Conservation (phyloP, 2,888 invertebrate species). For the Rotaria macrura region DNA sequence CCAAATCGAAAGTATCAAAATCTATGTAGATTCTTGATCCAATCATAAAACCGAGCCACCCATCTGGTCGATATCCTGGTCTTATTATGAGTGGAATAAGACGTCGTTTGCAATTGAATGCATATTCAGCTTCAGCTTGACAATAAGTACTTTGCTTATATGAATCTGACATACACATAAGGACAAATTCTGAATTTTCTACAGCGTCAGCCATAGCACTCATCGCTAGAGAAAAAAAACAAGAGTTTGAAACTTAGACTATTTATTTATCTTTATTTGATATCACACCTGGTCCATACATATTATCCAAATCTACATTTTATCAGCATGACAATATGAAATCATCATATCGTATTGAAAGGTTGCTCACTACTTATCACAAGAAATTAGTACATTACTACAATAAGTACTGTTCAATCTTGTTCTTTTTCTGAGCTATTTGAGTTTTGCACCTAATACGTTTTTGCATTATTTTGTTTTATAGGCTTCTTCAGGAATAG, state of each 20-base stretch:
- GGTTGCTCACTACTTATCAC: no score
- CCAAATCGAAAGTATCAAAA: background rate
- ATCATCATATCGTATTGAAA: slow-evolving; percentile 21
- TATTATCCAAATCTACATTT: slow-evolving; percentile 7
- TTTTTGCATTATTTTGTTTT: background rate
- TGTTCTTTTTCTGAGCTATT: no score
- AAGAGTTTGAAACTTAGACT: no score
- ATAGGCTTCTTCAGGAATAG: background rate
- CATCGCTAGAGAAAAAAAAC: background rate
- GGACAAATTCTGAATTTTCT: background rate
- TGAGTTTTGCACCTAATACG: no score
- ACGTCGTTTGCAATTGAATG: background rate
- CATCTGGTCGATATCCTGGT: background rate
- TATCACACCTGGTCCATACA: slow-evolving; percentile 1
- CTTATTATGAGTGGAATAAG: background rate
- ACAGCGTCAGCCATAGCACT: background rate
- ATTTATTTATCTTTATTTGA: background rate
- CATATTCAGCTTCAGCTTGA: slow-evolving; percentile 21
- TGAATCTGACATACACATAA: background rate
- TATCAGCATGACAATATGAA: background rate
- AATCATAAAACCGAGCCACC: background rate
- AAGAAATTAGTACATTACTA: background rate
- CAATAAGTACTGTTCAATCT: no score
- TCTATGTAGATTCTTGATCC: background rate
- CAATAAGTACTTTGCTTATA: slow-evolving; percentile 6